Base-by-base conservation (phyloP, 2,888 invertebrate genomes). In the Nephrotoma guestfalica region DNA sequence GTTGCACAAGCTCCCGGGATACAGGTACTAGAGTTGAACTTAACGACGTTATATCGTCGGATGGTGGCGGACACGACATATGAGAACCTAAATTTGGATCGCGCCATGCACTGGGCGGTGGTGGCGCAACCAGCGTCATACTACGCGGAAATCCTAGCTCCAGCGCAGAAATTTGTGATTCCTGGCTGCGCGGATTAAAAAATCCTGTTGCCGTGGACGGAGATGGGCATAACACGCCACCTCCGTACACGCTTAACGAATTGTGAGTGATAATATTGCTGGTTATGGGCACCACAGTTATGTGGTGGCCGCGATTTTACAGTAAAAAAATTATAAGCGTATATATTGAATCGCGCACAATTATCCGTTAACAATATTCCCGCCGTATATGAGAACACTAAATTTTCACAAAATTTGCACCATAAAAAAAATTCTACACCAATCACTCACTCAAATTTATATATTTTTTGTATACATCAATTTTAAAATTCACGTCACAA, bases 91-190 rank as follows among this genome's bases (percentile, higher is more conserved):
- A 88, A 87, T 90, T 91, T 86, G 94, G 93, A 91, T 94, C 94
- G 88, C 94, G 93, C 94, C 94, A 94, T 88, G 91, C 91, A 86
- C 91, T 91, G 86, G 91, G 92, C 86, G 91, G 92, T 88, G 92
- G 93, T 89, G 93, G 93, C 88, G 93, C 93, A 88, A 94, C 94
- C 88, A 94, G 90, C 88, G 93, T 93, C 94, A 94, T 94, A 88
- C 91, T 91, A 83, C 92, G 90, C 87, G 92, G 91, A 88, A 92
- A 91, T 57, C 92, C 92, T 88, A 92, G 89, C 89, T 92, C 92
- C 88, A 91, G 90, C 88, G 91, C 90, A 87, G 91, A 91, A 87
- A 92, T 89, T 88, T 92, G 91, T 86, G 91, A 90, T 87, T 90
- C 90, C 88, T 91, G 91, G 51, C 91, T 90, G 87, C 92, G 90